Base-by-base conservation (phyloP, 2,113 vertebrate species). In the Triplophysa siluroides region DNA sequence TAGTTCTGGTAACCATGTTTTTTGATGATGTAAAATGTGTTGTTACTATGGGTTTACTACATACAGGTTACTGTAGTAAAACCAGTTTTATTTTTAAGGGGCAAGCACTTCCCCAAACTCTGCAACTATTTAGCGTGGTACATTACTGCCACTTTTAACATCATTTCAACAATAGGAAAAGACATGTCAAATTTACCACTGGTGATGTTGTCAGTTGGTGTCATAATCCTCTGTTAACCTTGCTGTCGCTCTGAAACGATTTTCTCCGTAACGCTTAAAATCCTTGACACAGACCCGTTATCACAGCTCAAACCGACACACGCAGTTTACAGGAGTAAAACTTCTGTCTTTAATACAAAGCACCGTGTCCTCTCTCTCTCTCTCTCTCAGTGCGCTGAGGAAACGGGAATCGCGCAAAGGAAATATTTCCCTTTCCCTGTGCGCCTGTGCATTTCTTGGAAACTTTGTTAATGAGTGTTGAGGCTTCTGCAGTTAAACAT, bases 391-490 rank as follows among this genome's bases (percentile, higher is more conserved):
- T 13, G 72, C 24, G 56, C 41, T 6, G 62, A 76, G 62, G 62
- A 76, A 76, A 65, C 61, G 62, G 26, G 18, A 50, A 33, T 54
- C 43, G 45, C 43, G 33, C 47, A 65, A 43, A 65, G 74, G 74
- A 76, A 76, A 65, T 76, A 0, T 76, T 21, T 43, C 72, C 21
- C 72, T 52, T 71, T 54, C 24, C 71, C 33, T 41, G 23, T 29
- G 23, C 58, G 60, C 21, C 4, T 52, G 62, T 76, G 45, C 2
- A 68, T 65, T 62, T 62, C 45, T 72, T n/a, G 69, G 13, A 43
- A 33, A 76, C 69, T 29, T 58, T 65, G 68, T 70, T 63, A 71
- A 58, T 80, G 78, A 64, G 74, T 65, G 65, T 9, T 45, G 62
- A 50, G 61, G 21, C 70, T 24, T 67, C 47, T 66, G 24, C n/a